Percentiles rank a stretch among this genome's conserved stretches.
Conservation (phyloP, 2,113 vertebrate genomes). For the Tamias sibiricus region DNA sequence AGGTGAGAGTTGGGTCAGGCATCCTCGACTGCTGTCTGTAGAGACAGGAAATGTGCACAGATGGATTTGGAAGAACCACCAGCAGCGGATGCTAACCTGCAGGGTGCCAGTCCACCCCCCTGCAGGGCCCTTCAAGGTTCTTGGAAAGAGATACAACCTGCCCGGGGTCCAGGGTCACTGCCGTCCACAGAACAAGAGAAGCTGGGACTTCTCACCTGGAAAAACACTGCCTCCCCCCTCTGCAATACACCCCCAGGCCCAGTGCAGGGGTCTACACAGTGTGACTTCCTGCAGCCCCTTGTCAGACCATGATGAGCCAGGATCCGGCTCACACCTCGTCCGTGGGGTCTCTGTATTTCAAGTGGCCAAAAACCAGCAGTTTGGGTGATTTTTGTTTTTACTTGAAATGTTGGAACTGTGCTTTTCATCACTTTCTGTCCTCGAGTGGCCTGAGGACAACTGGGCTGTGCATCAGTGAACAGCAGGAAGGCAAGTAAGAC, state of each 20-base stretch:
- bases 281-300: neutral
- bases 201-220: neutral
- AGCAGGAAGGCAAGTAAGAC: neutral
- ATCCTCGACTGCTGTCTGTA: neutral
- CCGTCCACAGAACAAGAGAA: neutral
- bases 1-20: fast-evolving
- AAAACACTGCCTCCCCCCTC: neutral
- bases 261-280: fast-evolving
- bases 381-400: neutral
- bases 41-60: neutral
- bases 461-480: neutral
- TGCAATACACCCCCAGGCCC: fast-evolving
- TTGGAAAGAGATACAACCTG: neutral
- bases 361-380: neutral
- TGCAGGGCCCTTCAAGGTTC: fast-evolving
- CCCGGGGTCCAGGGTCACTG: neutral
- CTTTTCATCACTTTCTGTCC: slow-evolving; percentile 65
- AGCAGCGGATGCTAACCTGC: fast-evolving
- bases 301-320: fast-evolving
- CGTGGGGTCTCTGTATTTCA: neutral
- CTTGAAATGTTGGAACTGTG: neutral
- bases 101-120: fast-evolving
- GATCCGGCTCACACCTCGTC: neutral
- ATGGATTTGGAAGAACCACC: neutral
- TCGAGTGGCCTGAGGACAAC: slow-evolving; percentile 50